Evolutionary conservation across 2,113 vertebrate genomes (phyloP).

Genomic region (Typhlomys cinereus): DNA sequence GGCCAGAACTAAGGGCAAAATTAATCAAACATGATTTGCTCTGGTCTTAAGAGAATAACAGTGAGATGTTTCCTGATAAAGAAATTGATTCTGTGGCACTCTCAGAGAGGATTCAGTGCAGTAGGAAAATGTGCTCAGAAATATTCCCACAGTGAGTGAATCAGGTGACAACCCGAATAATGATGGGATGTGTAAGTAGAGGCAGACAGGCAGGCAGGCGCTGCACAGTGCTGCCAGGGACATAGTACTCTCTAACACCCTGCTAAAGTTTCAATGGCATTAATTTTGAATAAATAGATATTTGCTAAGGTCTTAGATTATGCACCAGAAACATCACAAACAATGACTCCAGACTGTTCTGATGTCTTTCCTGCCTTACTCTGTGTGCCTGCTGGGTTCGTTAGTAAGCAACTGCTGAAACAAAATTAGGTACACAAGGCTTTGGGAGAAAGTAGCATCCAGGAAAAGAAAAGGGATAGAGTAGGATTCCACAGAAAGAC

Average conservation of each 20-base stretch:
- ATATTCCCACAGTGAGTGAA: neutral
- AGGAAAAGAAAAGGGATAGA: neutral
- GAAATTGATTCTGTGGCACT: neutral
- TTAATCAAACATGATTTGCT: neutral
- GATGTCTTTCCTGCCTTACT: neutral
- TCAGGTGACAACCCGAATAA: neutral
- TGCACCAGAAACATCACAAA: neutral
- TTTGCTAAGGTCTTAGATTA: slow-evolving; percentile 7
- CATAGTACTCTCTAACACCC: neutral
- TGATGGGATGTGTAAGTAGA: neutral
- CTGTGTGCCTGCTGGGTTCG: neutral
- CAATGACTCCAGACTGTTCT: neutral
- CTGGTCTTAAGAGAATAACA: neutral
- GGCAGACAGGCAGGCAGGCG: no score
- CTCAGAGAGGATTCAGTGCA: neutral
- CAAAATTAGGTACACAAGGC: neutral
- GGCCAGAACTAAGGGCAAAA: neutral
- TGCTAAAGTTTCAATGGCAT: neutral
- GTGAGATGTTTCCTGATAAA: neutral
- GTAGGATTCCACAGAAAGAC: neutral
- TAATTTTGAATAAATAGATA: neutral
- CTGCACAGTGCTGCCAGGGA: neutral
- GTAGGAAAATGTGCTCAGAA: neutral
- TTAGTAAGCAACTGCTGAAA: neutral
- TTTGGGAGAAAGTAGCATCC: no score